Conservation (phyloP, 2,113 vertebrate genomes). For the Pituophis catenifer region DNA sequence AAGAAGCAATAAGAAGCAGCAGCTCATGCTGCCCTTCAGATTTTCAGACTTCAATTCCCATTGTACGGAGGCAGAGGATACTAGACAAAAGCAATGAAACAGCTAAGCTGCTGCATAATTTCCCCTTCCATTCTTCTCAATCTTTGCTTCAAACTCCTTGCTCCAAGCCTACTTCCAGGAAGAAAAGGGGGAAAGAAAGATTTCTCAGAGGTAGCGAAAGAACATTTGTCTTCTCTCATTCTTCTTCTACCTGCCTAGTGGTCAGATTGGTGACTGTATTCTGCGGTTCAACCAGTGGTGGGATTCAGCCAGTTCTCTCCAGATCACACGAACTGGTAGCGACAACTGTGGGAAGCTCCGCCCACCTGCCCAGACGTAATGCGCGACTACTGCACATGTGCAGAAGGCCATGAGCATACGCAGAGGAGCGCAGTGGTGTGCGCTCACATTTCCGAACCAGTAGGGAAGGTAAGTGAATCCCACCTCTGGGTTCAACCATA, state of each 20-base stretch:
- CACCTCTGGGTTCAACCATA: too few species aligned
- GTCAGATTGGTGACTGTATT: neutral
- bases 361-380: too few species aligned
- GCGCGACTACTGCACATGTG: too few species aligned
- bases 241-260: neutral
- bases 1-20: neutral
- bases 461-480: too few species aligned
- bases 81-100: neutral
- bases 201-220: neutral
- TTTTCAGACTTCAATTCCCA: neutral
- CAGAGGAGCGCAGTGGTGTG: too few species aligned
- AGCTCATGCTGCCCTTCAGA: neutral
- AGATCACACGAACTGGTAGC: too few species aligned
- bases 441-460: too few species aligned
- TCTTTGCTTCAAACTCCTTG: neutral
- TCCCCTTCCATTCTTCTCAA: neutral
- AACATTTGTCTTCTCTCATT: neutral
- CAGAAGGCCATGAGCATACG: too few species aligned
- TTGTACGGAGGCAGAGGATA: neutral
- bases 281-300: neutral
- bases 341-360: too few species aligned
- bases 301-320: too few species aligned
- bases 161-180: neutral
- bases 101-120: neutral
- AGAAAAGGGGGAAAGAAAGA: neutral